Evolutionary conservation across 2,113 vertebrate genomes (phyloP).

Genomic region (Haemorhous mexicanus): DNA sequence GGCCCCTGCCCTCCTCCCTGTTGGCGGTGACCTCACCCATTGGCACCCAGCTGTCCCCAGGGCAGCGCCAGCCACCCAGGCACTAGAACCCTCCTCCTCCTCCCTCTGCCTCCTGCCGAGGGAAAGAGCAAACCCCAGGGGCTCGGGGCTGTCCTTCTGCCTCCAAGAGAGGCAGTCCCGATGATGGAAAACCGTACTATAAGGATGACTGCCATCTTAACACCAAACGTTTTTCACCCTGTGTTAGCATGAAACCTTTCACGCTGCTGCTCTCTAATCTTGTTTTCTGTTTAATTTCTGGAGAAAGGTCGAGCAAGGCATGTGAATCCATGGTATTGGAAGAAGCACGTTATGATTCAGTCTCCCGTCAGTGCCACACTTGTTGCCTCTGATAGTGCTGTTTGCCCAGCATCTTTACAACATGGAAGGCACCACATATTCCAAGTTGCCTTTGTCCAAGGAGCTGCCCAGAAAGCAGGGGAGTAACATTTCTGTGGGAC

Average conservation of each 20-base stretch:
- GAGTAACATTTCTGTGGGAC: not conserved
- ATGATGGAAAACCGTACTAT: not conserved
- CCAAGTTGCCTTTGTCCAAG: not conserved
- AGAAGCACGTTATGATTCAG: not conserved
- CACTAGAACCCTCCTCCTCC: not conserved
- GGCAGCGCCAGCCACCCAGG: not conserved
- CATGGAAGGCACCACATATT: not conserved
- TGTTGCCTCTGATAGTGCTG: not conserved
- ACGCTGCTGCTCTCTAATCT: not conserved
- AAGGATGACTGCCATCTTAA: not conserved
- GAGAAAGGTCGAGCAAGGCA: not conserved
- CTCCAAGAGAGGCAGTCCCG: not conserved
- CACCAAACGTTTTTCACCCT: not conserved
- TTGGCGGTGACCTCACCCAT: slow-evolving; percentile 7
- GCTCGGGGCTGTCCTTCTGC: not conserved
- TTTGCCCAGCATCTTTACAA: not conserved
- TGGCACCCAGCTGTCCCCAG: not conserved
- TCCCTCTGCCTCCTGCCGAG: not conserved
- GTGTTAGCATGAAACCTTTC: not conserved
- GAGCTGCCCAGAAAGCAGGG: not conserved
- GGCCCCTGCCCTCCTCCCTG: not conserved
- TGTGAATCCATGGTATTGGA: not conserved
- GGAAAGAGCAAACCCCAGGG: not conserved
- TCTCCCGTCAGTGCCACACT: not conserved
- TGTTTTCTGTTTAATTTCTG: not conserved